Conservation (phyloP, 2,888 invertebrate species). For the Eupithecia dodoneata region DNA sequence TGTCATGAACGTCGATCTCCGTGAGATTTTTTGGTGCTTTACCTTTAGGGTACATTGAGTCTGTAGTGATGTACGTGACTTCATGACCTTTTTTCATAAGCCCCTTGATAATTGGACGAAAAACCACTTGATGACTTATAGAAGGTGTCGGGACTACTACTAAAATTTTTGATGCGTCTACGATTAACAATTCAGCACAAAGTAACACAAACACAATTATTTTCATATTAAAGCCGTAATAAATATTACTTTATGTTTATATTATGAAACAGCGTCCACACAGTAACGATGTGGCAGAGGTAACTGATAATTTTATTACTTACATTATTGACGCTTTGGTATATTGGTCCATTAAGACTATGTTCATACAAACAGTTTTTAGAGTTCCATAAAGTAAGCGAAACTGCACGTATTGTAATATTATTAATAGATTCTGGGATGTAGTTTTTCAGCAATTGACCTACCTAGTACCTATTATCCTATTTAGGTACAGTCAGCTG, state of each 20-base stretch:
- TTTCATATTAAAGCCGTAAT: slow-evolving; percentile 5
- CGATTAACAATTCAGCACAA: background rate
- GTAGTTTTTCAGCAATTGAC: too few species aligned
- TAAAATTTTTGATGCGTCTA: slow-evolving; percentile 60
- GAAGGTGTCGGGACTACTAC: slow-evolving; percentile 61
- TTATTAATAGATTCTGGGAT: too few species aligned
- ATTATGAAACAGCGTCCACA: background rate
- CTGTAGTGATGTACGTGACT: slow-evolving; percentile 64
- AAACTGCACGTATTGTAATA: background rate
- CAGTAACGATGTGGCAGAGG: background rate
- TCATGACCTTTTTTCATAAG: slow-evolving; percentile 69
- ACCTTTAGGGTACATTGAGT: slow-evolving; percentile 57
- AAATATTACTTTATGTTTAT: background rate
- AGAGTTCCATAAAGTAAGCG: background rate
- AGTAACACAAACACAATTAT: background rate
- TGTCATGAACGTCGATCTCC: slow-evolving; percentile 60
- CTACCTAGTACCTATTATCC: too few species aligned
- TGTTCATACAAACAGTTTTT: too few species aligned
- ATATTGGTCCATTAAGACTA: background rate
- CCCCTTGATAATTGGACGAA: slow-evolving; percentile 61
- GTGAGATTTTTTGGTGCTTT: slow-evolving; percentile 52
- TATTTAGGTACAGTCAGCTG: too few species aligned
- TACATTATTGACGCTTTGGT: background rate
- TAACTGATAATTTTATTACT: background rate
- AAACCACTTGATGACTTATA: slow-evolving; percentile 70